A percentile compares a stretch with the other conserved stretches of the same genome.
These are phyloP conservation scores for Zaprionus ornatus DNA, from an alignment of 1,140 invertebrate species.

Conservation along the genomic window DNA sequence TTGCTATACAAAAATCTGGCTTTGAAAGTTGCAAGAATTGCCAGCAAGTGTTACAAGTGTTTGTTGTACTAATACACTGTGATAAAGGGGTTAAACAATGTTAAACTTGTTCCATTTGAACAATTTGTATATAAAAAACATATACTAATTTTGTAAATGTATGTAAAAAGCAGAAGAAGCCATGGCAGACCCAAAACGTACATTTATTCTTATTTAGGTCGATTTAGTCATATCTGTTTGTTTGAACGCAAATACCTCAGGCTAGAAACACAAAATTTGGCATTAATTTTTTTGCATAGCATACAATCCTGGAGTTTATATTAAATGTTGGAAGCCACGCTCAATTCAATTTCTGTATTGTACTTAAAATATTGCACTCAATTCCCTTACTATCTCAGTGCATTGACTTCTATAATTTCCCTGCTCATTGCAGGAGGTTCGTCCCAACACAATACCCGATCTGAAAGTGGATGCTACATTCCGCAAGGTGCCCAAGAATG, in stretches of 20 bases:
- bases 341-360: no score
- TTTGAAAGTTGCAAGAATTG: conserved; percentile 22
- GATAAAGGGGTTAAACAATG: not conserved
- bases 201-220: no score
- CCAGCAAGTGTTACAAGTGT: not conserved
- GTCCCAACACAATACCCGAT: conserved; percentile 80
- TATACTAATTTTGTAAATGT: no score
- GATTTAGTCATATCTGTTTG: no score
- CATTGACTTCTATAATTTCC: not conserved
- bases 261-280: no score
- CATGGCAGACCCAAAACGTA: no score
- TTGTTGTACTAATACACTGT: not conserved
- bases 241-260: no score
- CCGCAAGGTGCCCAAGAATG: conserved; percentile 89
- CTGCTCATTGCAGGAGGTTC: conserved; percentile 60
- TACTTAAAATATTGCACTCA: no score
- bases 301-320: no score
- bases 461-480: conserved; percentile 87
- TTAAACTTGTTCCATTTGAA: not conserved
- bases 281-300: no score
- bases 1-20: not conserved
- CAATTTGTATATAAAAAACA: not conserved
- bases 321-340: no score
- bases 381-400: not conserved
- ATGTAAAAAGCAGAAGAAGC: no score